A percentile compares a stretch with the other conserved stretches of the same genome.
Evolutionary conservation across 1,140 invertebrate genomes (phyloP).

Genomic region (Drosophila willistoni): DNA sequence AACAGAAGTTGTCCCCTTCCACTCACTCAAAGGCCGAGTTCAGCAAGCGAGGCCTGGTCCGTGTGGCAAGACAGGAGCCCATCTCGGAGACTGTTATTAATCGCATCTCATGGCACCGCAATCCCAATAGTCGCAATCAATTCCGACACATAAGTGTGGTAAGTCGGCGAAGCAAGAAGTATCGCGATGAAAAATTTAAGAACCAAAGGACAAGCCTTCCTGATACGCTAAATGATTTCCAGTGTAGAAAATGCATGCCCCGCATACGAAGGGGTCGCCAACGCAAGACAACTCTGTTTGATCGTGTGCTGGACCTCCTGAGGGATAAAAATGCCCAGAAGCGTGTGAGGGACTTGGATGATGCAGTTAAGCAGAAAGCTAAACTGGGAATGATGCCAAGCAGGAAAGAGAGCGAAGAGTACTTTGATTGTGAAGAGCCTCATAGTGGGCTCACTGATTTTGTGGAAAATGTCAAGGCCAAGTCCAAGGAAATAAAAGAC

Average conservation of each 20-base stretch:
- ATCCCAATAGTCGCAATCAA: constrained; percentile 1
- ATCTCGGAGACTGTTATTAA: background rate
- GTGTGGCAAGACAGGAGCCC: background rate
- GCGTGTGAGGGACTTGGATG: background rate
- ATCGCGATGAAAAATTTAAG: background rate
- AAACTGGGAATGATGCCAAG: too few species aligned
- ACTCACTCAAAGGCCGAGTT: background rate
- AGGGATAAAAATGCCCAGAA: background rate
- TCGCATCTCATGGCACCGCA: background rate
- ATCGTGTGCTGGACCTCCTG: background rate
- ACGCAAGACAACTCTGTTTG: background rate
- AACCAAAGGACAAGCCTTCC: background rate
- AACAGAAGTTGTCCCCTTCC: background rate
- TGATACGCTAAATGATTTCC: background rate
- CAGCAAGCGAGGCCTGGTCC: background rate
- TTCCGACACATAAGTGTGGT: background rate
- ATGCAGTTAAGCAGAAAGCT: background rate
- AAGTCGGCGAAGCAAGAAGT: background rate
- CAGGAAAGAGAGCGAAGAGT: background rate
- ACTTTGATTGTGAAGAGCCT: constrained; percentile 11
- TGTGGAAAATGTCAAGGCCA: background rate
- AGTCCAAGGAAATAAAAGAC: background rate
- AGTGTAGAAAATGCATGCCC: background rate
- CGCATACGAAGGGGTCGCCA: background rate
- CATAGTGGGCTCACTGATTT: background rate